Evolutionary conservation across 2,888 invertebrate genomes (phyloP).

Genomic region (Ophion costatus): DNA sequence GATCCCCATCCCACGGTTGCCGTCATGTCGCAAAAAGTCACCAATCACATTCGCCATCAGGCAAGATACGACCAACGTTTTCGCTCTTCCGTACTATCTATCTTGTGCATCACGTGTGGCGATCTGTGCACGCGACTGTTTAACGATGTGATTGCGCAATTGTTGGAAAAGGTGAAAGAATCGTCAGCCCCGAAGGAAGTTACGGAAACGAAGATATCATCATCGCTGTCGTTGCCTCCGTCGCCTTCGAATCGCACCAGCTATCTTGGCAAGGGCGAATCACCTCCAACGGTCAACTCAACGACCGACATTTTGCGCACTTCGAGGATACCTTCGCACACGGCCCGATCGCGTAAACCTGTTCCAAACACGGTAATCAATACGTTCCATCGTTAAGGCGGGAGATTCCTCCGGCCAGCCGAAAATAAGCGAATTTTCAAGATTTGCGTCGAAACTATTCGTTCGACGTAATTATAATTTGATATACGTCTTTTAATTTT

Average conservation of each 20-base stretch:
- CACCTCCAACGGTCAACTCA: slow-evolving; percentile 84
- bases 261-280: slow-evolving; percentile 84
- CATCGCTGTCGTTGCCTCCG: slow-evolving; percentile 85
- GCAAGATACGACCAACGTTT: slow-evolving; percentile 80
- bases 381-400: neutral
- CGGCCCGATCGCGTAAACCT: slow-evolving; percentile 82
- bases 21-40: slow-evolving; percentile 90
- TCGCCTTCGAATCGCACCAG: slow-evolving; percentile 86
- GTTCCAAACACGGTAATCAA: slow-evolving; percentile 84
- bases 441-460: neutral
- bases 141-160: neutral
- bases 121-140: neutral
- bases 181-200: slow-evolving; percentile 82
- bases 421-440: neutral
- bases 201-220: slow-evolving; percentile 82
- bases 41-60: slow-evolving; percentile 91
- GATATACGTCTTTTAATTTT: neutral
- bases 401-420: no score
- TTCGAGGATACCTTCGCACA: slow-evolving; percentile 75
- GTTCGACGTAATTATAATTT: neutral
- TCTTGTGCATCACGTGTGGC: no score
- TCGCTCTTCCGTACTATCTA: neutral
- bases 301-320: slow-evolving; percentile 82
- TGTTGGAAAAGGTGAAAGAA: slow-evolving; percentile 81
- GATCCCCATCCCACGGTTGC: slow-evolving; percentile 96